phyloP scores from a whole-genome alignment of 1,140 invertebrate genomes.

The Vanessa tameamea region DNA sequence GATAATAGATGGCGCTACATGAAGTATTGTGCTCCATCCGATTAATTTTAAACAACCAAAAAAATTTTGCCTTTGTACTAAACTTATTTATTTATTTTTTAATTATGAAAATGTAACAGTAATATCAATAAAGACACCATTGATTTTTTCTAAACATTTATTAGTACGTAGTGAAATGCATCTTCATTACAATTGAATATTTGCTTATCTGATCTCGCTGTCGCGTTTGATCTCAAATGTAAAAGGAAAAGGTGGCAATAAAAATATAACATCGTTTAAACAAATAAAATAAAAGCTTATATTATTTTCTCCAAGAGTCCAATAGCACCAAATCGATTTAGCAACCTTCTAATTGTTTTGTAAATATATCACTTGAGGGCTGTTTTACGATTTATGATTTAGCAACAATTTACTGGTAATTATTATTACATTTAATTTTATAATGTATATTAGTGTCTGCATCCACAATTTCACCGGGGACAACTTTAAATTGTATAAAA shows the following conservation, averaged over 20 bases:
- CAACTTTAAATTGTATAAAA: too few relatives aligned
- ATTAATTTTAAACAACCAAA: too few relatives aligned
- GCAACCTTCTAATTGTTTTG: background rate
- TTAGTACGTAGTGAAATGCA: conserved; percentile 35
- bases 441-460: too few relatives aligned
- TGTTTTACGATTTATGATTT: background rate
- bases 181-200: conserved; percentile 16
- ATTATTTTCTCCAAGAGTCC: background rate
- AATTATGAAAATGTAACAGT: too few relatives aligned
- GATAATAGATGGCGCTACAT: background rate
- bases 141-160: background rate
- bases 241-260: background rate
- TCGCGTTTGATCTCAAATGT: conserved; percentile 23
- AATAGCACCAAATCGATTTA: conserved; percentile 5
- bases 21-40: background rate
- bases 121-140: too few relatives aligned
- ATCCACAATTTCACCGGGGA: too few relatives aligned
- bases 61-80: too few relatives aligned
- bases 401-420: background rate
- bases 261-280: background rate
- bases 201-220: conserved; percentile 46
- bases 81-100: too few relatives aligned
- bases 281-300: background rate
- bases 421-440: too few relatives aligned
- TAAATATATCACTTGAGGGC: background rate